phyloP scores from a whole-genome alignment of 2,888 invertebrate genomes.

The Euphydryas editha region DNA sequence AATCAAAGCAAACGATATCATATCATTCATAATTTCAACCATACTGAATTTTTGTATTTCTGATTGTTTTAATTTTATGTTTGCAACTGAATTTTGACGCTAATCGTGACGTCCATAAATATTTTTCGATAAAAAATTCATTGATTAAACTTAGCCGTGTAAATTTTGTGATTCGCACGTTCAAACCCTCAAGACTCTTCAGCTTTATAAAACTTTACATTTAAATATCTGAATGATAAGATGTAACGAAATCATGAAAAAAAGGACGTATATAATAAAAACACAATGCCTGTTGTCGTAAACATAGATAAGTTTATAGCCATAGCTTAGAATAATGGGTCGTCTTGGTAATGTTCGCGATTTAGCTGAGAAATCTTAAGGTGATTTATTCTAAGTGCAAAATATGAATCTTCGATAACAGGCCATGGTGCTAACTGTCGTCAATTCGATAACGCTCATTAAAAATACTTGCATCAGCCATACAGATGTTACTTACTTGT shows the following conservation, averaged over 20 bases:
- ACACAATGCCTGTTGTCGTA: constrained; percentile 17
- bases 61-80: too few species aligned
- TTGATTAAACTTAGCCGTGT: too few species aligned
- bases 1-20: too few species aligned
- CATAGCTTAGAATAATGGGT: constrained; percentile 21
- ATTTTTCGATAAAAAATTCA: too few species aligned
- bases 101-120: too few species aligned
- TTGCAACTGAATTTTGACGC: too few species aligned
- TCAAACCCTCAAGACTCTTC: too few species aligned
- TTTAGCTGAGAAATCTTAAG: not conserved
- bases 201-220: too few species aligned
- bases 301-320: constrained; percentile 11
- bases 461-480: not conserved
- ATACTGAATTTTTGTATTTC: too few species aligned
- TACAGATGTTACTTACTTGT: too few species aligned
- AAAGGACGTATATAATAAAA: not conserved
- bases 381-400: not conserved
- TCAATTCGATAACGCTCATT: not conserved
- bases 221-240: not conserved
- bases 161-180: too few species aligned
- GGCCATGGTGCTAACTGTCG: not conserved
- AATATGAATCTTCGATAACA: not conserved
- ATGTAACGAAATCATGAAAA: not conserved
- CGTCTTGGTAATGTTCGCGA: not conserved
- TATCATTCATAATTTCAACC: too few species aligned